Conservation (phyloP, 2,113 vertebrate genomes). For the Setophaga petechia region DNA sequence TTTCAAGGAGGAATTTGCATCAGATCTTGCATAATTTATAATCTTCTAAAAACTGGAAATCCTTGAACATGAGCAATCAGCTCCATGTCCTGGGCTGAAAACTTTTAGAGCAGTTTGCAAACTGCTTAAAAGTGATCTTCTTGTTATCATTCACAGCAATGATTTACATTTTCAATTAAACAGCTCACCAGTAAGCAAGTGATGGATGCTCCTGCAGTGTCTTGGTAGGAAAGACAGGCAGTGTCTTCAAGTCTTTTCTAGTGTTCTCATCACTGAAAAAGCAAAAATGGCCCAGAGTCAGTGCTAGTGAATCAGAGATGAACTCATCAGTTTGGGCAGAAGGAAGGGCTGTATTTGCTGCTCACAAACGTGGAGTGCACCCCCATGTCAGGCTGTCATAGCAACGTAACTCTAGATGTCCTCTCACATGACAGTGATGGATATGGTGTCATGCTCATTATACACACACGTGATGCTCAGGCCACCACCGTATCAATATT, state of each 20-base stretch:
- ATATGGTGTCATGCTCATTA: background rate
- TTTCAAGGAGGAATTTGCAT: background rate
- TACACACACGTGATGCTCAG: background rate
- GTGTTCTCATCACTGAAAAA: slow-evolving; percentile 84
- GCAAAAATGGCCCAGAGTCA: background rate
- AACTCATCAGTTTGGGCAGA: background rate
- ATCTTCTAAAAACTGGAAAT: slow-evolving; percentile 13
- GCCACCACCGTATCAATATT: background rate
- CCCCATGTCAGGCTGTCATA: background rate
- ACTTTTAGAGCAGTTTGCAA: background rate
- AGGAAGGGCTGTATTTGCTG: background rate
- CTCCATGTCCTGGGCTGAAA: background rate
- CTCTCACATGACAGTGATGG: slow-evolving; percentile 48
- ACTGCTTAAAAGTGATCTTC: background rate
- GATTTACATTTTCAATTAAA: background rate
- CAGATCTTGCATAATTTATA: background rate
- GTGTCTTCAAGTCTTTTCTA: slow-evolving; percentile 86
- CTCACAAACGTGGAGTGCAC: background rate
- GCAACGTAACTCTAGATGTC: slow-evolving; percentile 39
- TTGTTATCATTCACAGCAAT: background rate
- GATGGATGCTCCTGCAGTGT: slow-evolving; percentile 95
- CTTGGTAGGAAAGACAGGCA: slow-evolving; percentile 89
- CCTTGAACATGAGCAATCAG: background rate
- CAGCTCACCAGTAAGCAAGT: slow-evolving; percentile 89
- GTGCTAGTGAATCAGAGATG: background rate